Base-by-base conservation (phyloP, 2,888 invertebrate genomes). In the Oconnorella tubifera region DNA sequence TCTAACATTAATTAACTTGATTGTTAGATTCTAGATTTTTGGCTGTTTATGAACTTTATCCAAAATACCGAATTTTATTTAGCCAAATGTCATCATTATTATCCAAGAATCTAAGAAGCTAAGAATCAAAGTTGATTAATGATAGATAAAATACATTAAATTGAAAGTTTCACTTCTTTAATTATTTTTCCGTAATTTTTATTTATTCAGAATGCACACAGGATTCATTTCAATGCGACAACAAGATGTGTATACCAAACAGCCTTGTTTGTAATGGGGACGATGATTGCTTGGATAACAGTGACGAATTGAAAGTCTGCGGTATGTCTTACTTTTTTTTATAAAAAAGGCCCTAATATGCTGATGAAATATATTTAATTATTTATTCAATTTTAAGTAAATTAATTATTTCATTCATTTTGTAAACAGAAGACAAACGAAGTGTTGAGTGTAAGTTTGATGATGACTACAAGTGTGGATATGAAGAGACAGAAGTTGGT, bases 211-310 rank as follows among this genome's bases (percentile, higher is more conserved):
- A n/a, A n/a, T n/a, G n/a, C n/a, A n/a, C n/a, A n/a, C n/a, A n/a
- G n/a, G n/a, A n/a, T n/a, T n/a, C n/a, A n/a, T 63, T 58, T 53
- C 56, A 40, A 23, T 66, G 66, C 28, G 59, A 62, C 49, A 56
- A 40, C 1, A 62, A 62, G 14, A 48, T 66, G 62, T 66, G 66
- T 32, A 27, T 66, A 2, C 66, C 66, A 3, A 33, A 27, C 3
- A 57, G 33, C 32, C 49, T 62, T n/a, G 25, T 66, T 27, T 66
- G 66, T 23, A 62, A 66, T 48, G 66, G 66, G 29, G 31, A 59
- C 32, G 28, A 53, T 25, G 62, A 66, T 32, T 66, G 66, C 27
- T 53, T 59, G 4, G 66, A 66, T 28, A 48, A 50, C 14, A 49
- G 62, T 31, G 66, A 66, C 31, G 66, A 66, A 58, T 23, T 19